Percentiles rank a stretch among this genome's conserved stretches.
Conservation (phyloP, 1,140 invertebrate species). For the Hylaeus anthracinus region DNA sequence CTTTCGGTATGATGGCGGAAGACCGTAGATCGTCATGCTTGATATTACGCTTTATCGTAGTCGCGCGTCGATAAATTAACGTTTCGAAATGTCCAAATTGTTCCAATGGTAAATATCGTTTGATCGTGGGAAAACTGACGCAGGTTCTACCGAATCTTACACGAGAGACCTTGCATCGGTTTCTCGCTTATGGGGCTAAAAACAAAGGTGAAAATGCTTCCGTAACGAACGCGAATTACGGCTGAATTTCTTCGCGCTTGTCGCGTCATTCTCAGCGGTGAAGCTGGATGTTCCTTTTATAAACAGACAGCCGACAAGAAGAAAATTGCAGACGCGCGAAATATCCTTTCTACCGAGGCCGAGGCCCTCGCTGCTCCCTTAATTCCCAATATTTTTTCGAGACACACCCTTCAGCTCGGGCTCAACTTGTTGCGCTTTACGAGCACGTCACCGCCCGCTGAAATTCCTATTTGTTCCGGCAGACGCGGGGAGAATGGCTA, state of each 20-base stretch:
- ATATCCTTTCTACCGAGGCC: conserved; percentile 19
- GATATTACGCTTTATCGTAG: too few species aligned
- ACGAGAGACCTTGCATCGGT: too few species aligned
- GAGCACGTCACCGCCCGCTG: conserved; percentile 61
- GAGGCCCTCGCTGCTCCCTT: conserved; percentile 38
- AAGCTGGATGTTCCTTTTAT: not conserved
- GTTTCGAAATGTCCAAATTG: too few species aligned
- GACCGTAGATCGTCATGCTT: too few species aligned
- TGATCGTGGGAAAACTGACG: too few species aligned
- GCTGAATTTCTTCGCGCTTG: too few species aligned
- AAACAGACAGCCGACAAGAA: not conserved
- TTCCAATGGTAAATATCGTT: too few species aligned
- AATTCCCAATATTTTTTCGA: conserved; percentile 63
- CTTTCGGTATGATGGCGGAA: too few species aligned
- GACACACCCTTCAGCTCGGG: conserved; percentile 52
- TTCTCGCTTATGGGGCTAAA: not conserved
- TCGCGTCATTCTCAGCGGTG: too few species aligned
- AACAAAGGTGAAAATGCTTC: not conserved
- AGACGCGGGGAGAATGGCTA: conserved; percentile 22
- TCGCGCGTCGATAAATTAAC: too few species aligned
- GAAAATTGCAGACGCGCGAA: conserved; percentile 14
- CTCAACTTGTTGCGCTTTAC: conserved; percentile 68
- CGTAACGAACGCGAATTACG: too few species aligned
- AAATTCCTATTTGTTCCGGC: conserved; percentile 66
- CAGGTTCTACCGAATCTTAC: too few species aligned